Conservation (phyloP, 2,797 vertebrate species). For the Erethizon dorsatum region DNA sequence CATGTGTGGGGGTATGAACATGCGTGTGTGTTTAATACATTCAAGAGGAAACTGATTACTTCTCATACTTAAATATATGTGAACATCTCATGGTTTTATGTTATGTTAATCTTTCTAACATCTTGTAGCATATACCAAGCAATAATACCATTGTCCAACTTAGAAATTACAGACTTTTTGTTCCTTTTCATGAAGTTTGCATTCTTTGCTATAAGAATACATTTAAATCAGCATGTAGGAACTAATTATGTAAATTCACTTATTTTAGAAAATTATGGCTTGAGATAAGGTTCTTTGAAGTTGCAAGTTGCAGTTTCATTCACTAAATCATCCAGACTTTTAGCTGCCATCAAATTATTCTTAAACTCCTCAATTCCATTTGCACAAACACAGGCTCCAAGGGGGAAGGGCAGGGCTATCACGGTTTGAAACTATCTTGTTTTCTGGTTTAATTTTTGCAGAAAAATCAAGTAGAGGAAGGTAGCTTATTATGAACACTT, state of each 20-base stretch:
- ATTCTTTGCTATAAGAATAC: not conserved
- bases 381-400: not conserved
- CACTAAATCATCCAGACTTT: not conserved
- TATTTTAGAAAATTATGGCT: not conserved
- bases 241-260: not conserved
- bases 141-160: not conserved
- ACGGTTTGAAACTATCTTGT: not conserved
- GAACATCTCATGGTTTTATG: not conserved
- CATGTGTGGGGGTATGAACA: conserved; percentile 30
- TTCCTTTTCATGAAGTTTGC: not conserved
- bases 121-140: not conserved
- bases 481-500: not conserved
- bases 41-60: conserved; percentile 74
- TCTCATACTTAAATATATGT: conserved; percentile 34
- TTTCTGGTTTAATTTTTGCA: not conserved
- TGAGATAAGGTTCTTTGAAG: not conserved
- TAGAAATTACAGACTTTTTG: not conserved
- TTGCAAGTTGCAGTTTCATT: not conserved
- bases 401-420: not conserved
- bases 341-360: not conserved
- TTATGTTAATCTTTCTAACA: conserved; percentile 15
- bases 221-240: not conserved
- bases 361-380: not conserved
- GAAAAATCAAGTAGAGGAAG: not conserved
- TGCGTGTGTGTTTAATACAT: conserved; percentile 64